Conservation (phyloP, 1,140 invertebrate genomes). For the Ostrea edulis region DNA sequence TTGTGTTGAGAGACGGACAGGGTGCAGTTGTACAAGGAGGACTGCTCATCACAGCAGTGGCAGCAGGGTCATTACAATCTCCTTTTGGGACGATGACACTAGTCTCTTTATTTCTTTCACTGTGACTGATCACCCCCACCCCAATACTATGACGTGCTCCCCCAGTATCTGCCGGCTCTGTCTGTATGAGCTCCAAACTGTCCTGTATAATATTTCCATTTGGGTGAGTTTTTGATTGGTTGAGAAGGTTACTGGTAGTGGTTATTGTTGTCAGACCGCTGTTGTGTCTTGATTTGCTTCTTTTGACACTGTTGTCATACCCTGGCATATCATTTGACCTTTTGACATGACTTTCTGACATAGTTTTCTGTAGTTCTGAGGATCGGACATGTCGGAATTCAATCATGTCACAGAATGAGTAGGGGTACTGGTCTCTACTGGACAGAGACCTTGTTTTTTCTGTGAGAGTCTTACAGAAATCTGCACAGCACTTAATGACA, state of each 20-base stretch:
- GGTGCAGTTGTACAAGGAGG: not conserved
- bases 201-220: slow-evolving; percentile 42
- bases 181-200: slow-evolving; percentile 55
- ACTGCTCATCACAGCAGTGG: not conserved
- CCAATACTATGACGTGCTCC: not conserved
- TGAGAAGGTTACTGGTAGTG: not conserved
- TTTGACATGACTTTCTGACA: slow-evolving; percentile 36
- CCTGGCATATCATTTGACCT: slow-evolving; percentile 51
- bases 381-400: slow-evolving; percentile 47
- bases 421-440: slow-evolving; percentile 35
- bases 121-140: not conserved
- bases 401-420: slow-evolving; percentile 31
- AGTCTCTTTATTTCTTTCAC: not conserved
- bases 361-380: slow-evolving; percentile 39
- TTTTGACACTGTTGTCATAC: not conserved
- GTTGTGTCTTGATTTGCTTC: not conserved
- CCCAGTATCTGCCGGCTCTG: slow-evolving; percentile 48
- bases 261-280: not conserved
- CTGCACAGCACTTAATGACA: slow-evolving; percentile 56
- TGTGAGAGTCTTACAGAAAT: slow-evolving; percentile 47
- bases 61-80: not conserved
- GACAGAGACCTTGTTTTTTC: not conserved
- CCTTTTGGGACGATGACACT: not conserved
- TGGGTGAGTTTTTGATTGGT: not conserved
- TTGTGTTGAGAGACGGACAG: not conserved